A percentile compares a stretch with the other conserved stretches of the same genome.
phyloP scores from a whole-genome alignment of 2,113 vertebrate species.

The Trochalopteron elliotii region DNA sequence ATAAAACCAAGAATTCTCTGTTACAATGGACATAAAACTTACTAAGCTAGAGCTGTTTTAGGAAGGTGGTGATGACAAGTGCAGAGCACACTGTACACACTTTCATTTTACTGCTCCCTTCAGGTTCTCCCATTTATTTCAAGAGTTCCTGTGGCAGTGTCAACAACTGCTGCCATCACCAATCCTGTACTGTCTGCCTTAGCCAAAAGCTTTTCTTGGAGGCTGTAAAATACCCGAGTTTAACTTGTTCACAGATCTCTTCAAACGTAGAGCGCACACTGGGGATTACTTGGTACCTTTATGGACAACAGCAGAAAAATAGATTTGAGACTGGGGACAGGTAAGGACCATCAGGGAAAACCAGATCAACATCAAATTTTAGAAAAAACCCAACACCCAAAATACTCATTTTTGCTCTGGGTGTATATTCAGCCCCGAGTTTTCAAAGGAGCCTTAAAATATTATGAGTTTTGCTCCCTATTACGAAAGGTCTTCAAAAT shows the following conservation, averaged over 20 bases:
- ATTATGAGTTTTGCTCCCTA: neutral
- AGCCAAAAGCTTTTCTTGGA: neutral
- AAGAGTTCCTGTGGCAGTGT: neutral
- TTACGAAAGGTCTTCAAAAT: neutral
- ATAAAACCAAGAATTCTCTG: neutral
- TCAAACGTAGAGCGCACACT: neutral
- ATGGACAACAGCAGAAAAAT: neutral
- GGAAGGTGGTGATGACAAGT: neutral
- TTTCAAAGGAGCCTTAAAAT: neutral
- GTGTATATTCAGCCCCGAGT: fast-evolving
- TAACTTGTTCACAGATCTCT: neutral
- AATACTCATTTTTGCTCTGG: neutral
- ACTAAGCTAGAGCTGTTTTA: neutral
- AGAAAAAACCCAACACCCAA: fast-evolving
- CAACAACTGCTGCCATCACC: neutral
- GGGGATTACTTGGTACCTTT: neutral
- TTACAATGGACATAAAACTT: neutral
- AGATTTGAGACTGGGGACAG: neutral
- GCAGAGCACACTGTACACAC: fast-evolving
- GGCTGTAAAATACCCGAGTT: neutral
- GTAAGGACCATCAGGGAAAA: neutral
- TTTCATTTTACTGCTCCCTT: neutral
- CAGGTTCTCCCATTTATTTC: neutral
- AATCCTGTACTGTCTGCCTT: neutral
- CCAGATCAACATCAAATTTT: neutral